A percentile compares a stretch with the other conserved stretches of the same genome.
Conservation (phyloP, 30 jellyfish, hydroid and myxozoan genomes). For the Pseudorhiza aurosa region DNA sequence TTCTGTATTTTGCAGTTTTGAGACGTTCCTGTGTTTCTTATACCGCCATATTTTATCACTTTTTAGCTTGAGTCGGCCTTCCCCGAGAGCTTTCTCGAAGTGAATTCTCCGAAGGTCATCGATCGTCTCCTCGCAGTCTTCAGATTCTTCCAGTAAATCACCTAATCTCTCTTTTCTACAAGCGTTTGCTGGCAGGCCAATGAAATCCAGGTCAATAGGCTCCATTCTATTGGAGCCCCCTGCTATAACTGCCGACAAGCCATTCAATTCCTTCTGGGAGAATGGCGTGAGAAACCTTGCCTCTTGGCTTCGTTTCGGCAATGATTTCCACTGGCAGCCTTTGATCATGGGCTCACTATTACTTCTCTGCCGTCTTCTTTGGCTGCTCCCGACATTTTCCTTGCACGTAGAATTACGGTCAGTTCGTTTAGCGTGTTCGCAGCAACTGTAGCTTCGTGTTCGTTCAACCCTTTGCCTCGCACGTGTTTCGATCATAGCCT, state of each 20-base stretch:
- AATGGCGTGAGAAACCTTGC: slow-evolving; percentile 65
- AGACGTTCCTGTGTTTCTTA: slow-evolving; percentile 43
- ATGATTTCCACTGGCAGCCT: slow-evolving; percentile 31
- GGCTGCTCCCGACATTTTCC: neutral
- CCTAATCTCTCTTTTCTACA: slow-evolving; percentile 37
- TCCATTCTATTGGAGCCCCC: slow-evolving; percentile 55
- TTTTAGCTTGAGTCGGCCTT: slow-evolving; percentile 58
- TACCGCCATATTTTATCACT: slow-evolving; percentile 67
- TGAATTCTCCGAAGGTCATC: slow-evolving; percentile 38
- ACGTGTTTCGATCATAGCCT: slow-evolving; percentile 36
- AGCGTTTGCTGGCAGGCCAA: slow-evolving; percentile 65
- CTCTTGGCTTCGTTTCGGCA: slow-evolving; percentile 28
- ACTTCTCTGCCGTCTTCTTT: slow-evolving; percentile 56
- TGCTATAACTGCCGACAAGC: slow-evolving; percentile 52
- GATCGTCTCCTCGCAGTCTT: slow-evolving; percentile 29
- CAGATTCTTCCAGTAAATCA: slow-evolving; percentile 51
- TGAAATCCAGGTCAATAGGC: slow-evolving; percentile 65
- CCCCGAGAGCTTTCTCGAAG: slow-evolving; percentile 53
- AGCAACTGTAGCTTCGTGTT: slow-evolving; percentile 46
- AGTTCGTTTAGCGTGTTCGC: slow-evolving; percentile 3
- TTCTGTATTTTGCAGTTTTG: slow-evolving; percentile 31
- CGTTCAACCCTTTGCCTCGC: slow-evolving; percentile 43
- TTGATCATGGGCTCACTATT: slow-evolving; percentile 59
- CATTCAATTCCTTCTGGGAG: slow-evolving; percentile 63
- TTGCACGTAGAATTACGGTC: neutral